Evolutionary conservation across 2,888 invertebrate genomes (phyloP).

Genomic region (Andrena bucephala): DNA sequence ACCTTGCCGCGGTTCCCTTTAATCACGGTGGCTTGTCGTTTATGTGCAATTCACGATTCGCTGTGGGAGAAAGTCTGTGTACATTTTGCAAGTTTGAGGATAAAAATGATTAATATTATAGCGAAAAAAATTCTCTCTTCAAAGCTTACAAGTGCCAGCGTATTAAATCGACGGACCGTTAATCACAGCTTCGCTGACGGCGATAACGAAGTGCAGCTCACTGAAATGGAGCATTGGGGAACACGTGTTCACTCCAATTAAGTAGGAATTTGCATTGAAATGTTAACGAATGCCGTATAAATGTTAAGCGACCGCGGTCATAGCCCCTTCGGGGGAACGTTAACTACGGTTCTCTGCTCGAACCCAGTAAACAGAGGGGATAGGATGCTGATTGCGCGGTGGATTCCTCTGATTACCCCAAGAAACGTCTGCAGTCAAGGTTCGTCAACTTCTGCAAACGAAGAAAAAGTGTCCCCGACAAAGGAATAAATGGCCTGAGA

Average conservation of each 20-base stretch:
- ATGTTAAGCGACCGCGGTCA: conserved; percentile 13
- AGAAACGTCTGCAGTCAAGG: conserved; percentile 29
- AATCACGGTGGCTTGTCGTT: conserved; percentile 1
- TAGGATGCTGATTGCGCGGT: conserved; percentile 37
- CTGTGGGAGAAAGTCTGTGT: background rate
- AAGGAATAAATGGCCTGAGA: conserved; percentile 44
- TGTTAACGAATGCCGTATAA: background rate
- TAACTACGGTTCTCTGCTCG: background rate
- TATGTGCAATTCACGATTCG: too few relatives aligned
- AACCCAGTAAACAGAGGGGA: conserved; percentile 5
- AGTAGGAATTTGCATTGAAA: background rate
- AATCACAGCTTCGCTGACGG: background rate
- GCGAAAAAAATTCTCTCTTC: background rate
- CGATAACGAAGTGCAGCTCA: background rate
- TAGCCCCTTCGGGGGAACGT: background rate
- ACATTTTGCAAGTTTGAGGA: background rate
- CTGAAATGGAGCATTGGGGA: background rate
- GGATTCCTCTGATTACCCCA: conserved; percentile 27
- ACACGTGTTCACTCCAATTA: background rate
- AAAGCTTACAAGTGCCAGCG: background rate
- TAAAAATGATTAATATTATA: background rate
- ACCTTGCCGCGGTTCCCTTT: conserved; percentile 6
- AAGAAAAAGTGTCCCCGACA: conserved; percentile 34
- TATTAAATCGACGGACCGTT: conserved; percentile 1
- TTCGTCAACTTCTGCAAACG: conserved; percentile 30